Evolutionary conservation across 1,140 invertebrate species (phyloP), one percentile per base, ranked within the genome.

Genomic region (Eulimnadia texana): DNA sequence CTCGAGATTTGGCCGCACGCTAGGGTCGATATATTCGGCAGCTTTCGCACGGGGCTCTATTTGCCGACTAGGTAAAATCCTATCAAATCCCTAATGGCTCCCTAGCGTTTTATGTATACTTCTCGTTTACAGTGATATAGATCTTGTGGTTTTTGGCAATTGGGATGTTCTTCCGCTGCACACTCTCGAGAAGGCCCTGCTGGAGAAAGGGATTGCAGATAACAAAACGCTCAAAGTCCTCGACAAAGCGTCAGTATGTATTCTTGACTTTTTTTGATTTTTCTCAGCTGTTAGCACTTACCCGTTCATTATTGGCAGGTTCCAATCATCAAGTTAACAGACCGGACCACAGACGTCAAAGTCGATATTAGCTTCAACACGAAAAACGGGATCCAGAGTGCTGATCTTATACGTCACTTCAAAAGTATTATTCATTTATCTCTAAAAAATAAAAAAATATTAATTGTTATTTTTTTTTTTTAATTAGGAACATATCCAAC

Each of bases 351-450:
- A 42, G 90, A 94, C 65, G 87, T 98, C 54, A 85, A 84, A 73
- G 90, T 97, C 66, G 95, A 99, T 76, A 98, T 99, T 70, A 96
- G 93, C 69, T 98, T 98, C 77, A 98, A 97, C 73, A 95, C 95
- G 89, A 88, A 82, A 70, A 95, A 90, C 74, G 92, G 92, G 47
- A 86, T 95, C 16, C 90, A 90, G 77, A 95, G 92, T 69, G 94
- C 92, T 2, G 87, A 93, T 73, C 81, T 98, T 53, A 98, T 99
- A 62, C 93, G 92, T 71, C 81, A 84, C 62, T 90, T 81, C 68
- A 86, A 88, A 67, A 73, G 74, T 50, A 50, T 60, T 50, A 20
- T 42, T 33, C 29, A 49, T 10, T 60, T 54, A n/a, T n/a, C n/a
- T 62, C n/a, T 28, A 3, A 50, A 63, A 54, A 28, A 19, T 61